Evolutionary conservation across 2,888 invertebrate genomes (phyloP).

Genomic region (Strigamia transsilvanica): DNA sequence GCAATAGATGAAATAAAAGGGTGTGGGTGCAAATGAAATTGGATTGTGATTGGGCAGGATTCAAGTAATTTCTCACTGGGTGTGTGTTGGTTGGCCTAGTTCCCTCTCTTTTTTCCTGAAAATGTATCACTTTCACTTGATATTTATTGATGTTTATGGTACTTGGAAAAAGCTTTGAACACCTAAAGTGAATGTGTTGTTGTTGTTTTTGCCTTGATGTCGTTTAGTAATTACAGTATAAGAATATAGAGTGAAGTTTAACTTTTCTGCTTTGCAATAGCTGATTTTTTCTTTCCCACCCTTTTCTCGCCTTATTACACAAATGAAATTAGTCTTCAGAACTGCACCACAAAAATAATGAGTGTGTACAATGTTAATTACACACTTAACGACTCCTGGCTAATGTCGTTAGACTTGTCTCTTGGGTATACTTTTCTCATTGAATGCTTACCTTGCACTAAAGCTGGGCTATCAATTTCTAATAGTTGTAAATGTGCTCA

Average conservation of each 20-base stretch:
- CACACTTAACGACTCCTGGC: constrained; percentile 42
- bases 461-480: constrained; percentile 44
- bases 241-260: background rate
- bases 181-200: background rate
- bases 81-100: constrained; percentile 7
- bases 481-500: constrained; percentile 32
- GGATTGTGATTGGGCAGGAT: constrained; percentile 40
- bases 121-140: background rate
- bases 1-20: constrained; percentile 32
- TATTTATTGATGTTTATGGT: background rate
- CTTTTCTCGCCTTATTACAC: constrained; percentile 29
- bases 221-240: background rate
- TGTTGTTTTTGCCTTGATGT: constrained; percentile 13
- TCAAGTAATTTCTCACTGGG: constrained; percentile 23
- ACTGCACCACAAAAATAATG: constrained; percentile 35
- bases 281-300: background rate
- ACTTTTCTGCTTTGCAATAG: background rate
- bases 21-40: constrained; percentile 6
- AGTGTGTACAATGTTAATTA: constrained; percentile 44
- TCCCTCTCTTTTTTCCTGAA: background rate
- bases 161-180: background rate
- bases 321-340: constrained; percentile 39
- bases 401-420: constrained; percentile 33
- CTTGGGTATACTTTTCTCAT: constrained; percentile 28
- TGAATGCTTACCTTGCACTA: constrained; percentile 42